Evolutionary conservation across 1,140 invertebrate species (phyloP).

Genomic region (Rhagoletis zephyria): DNA sequence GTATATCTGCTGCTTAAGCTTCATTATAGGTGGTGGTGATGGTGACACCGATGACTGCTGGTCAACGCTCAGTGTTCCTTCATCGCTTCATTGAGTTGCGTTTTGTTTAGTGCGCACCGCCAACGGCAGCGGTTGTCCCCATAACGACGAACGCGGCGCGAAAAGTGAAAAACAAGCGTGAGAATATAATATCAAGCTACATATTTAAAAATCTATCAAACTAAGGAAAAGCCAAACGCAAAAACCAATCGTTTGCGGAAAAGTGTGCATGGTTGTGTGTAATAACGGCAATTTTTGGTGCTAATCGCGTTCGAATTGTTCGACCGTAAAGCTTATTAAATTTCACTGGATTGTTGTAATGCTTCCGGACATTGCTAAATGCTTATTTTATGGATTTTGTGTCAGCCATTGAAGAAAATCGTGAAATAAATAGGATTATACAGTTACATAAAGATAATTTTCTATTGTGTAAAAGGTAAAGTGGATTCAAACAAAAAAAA

Average conservation of each 20-base stretch:
- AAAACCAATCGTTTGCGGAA: not conserved
- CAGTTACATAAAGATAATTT: not conserved
- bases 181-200: too few species aligned
- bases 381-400: constrained; percentile 10
- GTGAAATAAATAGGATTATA: not conserved
- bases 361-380: constrained; percentile 5
- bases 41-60: not conserved
- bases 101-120: constrained; percentile 46
- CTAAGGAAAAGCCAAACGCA: not conserved
- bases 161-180: constrained; percentile 36
- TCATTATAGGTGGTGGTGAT: not conserved
- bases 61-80: constrained; percentile 18
- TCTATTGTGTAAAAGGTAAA: not conserved
- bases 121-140: constrained; percentile 46
- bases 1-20: constrained; percentile 6
- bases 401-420: not conserved
- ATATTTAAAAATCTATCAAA: constrained; percentile 24
- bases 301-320: not conserved
- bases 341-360: not conserved
- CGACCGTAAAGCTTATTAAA: not conserved
- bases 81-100: constrained; percentile 47
- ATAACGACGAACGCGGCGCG: constrained; percentile 18
- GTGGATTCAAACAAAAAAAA: not conserved
- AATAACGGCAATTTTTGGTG: not conserved
- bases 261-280: not conserved